Base-by-base conservation (phyloP, 2,113 vertebrate genomes). In the Anhinga rufa region DNA sequence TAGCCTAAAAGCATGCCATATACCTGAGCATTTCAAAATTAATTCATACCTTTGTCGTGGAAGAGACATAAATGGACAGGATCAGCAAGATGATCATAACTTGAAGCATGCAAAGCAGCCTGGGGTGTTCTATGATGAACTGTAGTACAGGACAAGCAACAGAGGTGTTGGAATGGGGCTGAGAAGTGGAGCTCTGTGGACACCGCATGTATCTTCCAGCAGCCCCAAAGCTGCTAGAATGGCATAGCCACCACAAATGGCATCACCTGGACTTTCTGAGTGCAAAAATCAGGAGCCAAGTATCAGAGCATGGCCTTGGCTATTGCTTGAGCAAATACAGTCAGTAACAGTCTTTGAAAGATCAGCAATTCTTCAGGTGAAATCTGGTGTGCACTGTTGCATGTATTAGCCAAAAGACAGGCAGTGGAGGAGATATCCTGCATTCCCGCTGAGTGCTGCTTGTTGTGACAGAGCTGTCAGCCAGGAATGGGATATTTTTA, bases 321-420 rank as follows among this genome's bases (percentile, higher is more conserved):
- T 74, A 0, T 11, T 31, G 32, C 51, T 78, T 9, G 38, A 81
- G 78, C 49, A 60, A 51, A 26, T 14, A 11, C 2, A 14, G 42
- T 7, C 38, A 7, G 9, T 11, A 17, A 25, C 26, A n/a, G 51
- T 4, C 74, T 60, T 15, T 26, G 54, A 51, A 29, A 48, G 44
- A 6, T 1, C 19, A 17, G 34, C 0, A 1, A 19, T 9, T 49
- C 48, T 54, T 51, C 31, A 44, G 9, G 55, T 44, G 34, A 12
- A 12, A 18, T 7, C 10, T 7, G 1, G 7, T 9, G 34, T 9
- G n/a, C 12, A 1, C 32, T 31, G 16, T 0, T 14, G 24, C 26
- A 14, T 0, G 7, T 42, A 31, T 28, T 13, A 51, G 46, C 22
- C 10, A 4, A 38, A 40, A 49, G 54, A 29, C 22, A n/a, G 65